A percentile compares a stretch with the other conserved stretches of the same genome.
Evolutionary conservation across 1,140 invertebrate genomes (phyloP).

Genomic region (Drosophila orosa): DNA sequence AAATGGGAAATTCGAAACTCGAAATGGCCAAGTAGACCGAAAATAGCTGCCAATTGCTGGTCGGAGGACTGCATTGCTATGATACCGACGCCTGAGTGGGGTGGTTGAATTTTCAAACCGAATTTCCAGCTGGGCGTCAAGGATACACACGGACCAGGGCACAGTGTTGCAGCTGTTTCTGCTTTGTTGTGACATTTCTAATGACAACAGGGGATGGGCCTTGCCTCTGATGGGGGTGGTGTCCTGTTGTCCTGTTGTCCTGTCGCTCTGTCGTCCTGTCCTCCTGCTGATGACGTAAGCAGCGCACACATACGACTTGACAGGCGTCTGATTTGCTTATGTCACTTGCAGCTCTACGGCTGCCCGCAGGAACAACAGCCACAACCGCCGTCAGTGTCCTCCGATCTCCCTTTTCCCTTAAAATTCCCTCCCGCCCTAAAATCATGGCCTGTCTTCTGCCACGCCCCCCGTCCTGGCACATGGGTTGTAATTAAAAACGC

Average conservation of each 20-base stretch:
- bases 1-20: constrained; percentile 52
- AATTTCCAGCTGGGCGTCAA: constrained; percentile 44
- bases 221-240: neutral
- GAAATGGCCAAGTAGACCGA: constrained; percentile 55
- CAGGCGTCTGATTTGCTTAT: constrained; percentile 82
- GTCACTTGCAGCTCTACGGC: constrained; percentile 80
- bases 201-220: constrained; percentile 61
- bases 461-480: constrained; percentile 15
- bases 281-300: constrained; percentile 68
- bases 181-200: constrained; percentile 82
- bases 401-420: neutral
- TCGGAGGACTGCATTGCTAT: constrained; percentile 21
- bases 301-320: constrained; percentile 60
- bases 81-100: neutral
- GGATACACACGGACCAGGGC: constrained; percentile 33
- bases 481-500: constrained; percentile 77
- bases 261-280: constrained; percentile 20
- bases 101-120: constrained; percentile 14
- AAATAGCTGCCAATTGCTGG: constrained; percentile 48
- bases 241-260: neutral
- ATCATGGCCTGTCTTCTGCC: constrained; percentile 1
- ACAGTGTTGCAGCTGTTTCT: constrained; percentile 62
- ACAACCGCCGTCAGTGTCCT: constrained; percentile 18
- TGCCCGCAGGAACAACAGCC: constrained; percentile 62
- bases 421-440: neutral